Evolutionary conservation across 2,797 vertebrate genomes (phyloP).

Genomic region (Alfaro cultratus): DNA sequence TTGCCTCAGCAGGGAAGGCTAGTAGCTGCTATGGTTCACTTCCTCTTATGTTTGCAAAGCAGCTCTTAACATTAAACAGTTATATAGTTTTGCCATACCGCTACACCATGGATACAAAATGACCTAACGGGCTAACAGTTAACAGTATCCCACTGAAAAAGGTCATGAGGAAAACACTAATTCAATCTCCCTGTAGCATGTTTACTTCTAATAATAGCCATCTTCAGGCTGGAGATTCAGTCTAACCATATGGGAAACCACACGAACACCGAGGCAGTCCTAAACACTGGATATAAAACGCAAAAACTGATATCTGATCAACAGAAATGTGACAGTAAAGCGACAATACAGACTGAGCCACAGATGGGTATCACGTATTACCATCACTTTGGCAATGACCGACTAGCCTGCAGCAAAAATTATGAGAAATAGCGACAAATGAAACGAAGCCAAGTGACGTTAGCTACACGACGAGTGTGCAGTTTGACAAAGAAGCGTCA

Average conservation of each 20-base stretch:
- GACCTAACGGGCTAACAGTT: constrained; percentile 31
- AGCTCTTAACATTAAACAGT: constrained; percentile 3
- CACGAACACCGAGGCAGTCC: background rate
- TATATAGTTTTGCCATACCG: background rate
- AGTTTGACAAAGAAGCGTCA: constrained; percentile 31
- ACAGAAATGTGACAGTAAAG: constrained; percentile 61
- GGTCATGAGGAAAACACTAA: constrained; percentile 38
- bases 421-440: background rate
- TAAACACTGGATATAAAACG: background rate
- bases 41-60: constrained; percentile 54
- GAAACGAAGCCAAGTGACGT: constrained; percentile 5
- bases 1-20: constrained; percentile 16
- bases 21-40: constrained; percentile 26
- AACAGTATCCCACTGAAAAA: constrained; percentile 27
- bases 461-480: background rate
- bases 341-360: constrained; percentile 46
- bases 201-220: constrained; percentile 39
- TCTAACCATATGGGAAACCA: constrained; percentile 12
- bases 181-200: constrained; percentile 15
- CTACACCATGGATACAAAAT: background rate
- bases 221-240: constrained; percentile 12
- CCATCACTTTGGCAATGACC: constrained; percentile 29
- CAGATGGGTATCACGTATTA: constrained; percentile 53
- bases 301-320: background rate
- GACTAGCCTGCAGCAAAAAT: constrained; percentile 46